Base-by-base conservation (phyloP, 2,888 invertebrate genomes). In the Anthoptus insignis region DNA sequence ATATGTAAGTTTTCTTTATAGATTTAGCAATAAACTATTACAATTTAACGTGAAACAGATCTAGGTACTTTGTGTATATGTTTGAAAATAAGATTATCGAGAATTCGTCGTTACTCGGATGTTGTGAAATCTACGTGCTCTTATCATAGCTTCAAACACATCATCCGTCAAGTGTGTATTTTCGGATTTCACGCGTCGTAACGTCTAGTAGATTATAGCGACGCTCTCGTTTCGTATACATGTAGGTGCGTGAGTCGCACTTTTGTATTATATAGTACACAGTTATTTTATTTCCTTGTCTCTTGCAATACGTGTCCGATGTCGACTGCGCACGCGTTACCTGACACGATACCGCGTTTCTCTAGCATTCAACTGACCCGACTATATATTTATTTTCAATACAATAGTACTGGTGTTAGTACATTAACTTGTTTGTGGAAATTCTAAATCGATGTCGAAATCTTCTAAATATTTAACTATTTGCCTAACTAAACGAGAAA, bases 231-330 rank as follows among this genome's bases (percentile, higher is more conserved):
- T 49, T 52, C 52, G 53, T 59, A 13, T 22, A 45, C 19, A 24
- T n/a, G 3, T 53, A 47, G 37, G 47, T 63, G 54, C 45, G 58
- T 66, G 57, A 2, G 19, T 22, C 8, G 54, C 37, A 29, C 6
- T 49, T 59, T 59, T 45, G 50, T 64, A 21, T 54, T 61, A 61
- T 54, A 54, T 65, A 64, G 57, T 64, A 50, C 57, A 64, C 53
- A 68, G 67, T 68, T 63, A 56, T 56, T 72, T 67, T 68, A 86
- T 88, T 89, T 91, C 89, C 88, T 86, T 75, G 82, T 87, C 80
- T 87, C 81, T 83, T 72, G 84, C 83, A 87, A 89, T 83, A 83
- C 85, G 87, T 87, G 82, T 89, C 86, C 80, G 80, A 84, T 89
- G 79, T 84, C 86, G 81, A 76, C 78, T 80, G 80, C 80, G 80